Evolutionary conservation across 2,113 vertebrate species (phyloP), one percentile per base, ranked within the genome.

Genomic region (Perognathus longimembris): DNA sequence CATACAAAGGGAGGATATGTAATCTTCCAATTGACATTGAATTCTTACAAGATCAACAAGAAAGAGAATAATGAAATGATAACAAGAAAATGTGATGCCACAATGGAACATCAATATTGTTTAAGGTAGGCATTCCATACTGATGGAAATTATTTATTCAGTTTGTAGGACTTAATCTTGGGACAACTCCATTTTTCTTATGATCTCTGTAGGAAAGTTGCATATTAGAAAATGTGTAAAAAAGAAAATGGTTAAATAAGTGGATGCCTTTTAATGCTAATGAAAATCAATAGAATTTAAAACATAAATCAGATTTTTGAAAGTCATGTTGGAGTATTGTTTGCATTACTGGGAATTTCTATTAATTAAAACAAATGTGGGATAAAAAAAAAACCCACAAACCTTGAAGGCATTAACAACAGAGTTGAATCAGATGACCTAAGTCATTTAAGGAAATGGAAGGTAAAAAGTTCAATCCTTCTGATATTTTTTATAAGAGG

Each of bases 61-160:
- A n/a, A n/a, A n/a, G n/a, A n/a, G n/a, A n/a, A n/a, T n/a, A n/a
- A n/a, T n/a, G 45, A 66, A 4, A 20, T 45, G 87, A 88, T 76
- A 80, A n/a, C 5, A 81, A 85, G 11, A 86, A 79, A 93, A 50
- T 24, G 45, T 7, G 3, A 20, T 36, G 63, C 5, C 5, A 54
- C 24, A 21, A n/a, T 1, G 63, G 75, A 75, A 85, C 40, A 50
- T 28, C n/a, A 81, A 54, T 42, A 69, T 17, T 90, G 12, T 78
- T 69, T 45, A 69, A 94, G 88, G 95, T 88, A 81, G 34, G 78
- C 92, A 5, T 80, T 69, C 4, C 17, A 4, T 83, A 10, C 36
- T 6, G 8, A 6, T 61, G 0, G 2, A 2, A 26, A 14, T 69
- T 2, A 78, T 57, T 32, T 83, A 8, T 67, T 80, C 28, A n/a